Evolutionary conservation across 2,113 vertebrate species (phyloP), one percentile per base, ranked within the genome.

Genomic region (Marcusenius ussheri): DNA sequence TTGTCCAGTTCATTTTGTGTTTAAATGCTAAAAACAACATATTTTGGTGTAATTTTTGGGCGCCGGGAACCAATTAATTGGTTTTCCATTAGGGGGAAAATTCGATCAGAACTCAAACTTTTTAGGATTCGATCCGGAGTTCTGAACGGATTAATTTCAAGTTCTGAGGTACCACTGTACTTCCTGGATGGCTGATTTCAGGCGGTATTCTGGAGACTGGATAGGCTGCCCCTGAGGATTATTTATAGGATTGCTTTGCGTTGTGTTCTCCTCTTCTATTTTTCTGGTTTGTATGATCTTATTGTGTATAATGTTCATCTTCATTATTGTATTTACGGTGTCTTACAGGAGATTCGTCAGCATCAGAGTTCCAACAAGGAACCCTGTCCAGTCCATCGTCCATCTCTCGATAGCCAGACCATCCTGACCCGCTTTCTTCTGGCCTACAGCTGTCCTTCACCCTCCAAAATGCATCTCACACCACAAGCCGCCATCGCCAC

Each of bases 381-480:
- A n/a, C 35, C 84, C 89, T 90, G 56, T 56, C 84, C 56, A 86
- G 84, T 70, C 89, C 89, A 5, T 86, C 89, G 42, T 90, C 89
- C 85, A 24, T 90, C 58, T 90, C 89, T 15, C 89, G 89, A 87
- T 90, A 90, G 51, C 83, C 84, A 49, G 10, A 27, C 19, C 10
- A 11, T 31, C 49, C 27, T 27, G 56, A 84, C 58, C 42, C 39
- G 45, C 45, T 74, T 13, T 74, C 24, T 15, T 35, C 45, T 15
- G 62, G 11, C 31, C 85, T 56, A 8, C 50, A 35, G 50, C 85
- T 87, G 85, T 39, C 50, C 24, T 35, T 49, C 46, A n/a, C 58
- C 15, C 74, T 13, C 47, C 62, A 50, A 35, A n/a, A 35, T 19
- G 51, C 31, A 74, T 31, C 53, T 50, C 45, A 10, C 24, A 31